Evolutionary conservation across 2,113 vertebrate genomes (phyloP).

Genomic region (Ovis aries): DNA sequence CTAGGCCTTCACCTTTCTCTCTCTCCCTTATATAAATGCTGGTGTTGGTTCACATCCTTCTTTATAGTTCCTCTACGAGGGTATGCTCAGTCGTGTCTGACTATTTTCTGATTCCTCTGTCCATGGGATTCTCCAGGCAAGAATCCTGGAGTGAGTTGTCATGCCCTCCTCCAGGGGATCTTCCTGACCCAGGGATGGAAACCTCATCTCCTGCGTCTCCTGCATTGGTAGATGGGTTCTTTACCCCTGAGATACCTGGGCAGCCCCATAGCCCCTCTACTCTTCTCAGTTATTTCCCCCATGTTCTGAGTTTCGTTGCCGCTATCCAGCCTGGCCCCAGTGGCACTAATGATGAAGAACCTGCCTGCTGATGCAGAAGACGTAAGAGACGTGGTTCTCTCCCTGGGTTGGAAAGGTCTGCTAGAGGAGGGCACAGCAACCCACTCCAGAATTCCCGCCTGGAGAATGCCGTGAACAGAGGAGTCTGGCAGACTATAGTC

Average conservation of each 20-base stretch:
- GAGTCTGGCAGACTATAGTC: background rate
- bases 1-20: background rate
- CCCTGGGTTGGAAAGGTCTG: background rate
- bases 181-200: background rate
- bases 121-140: background rate
- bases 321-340: too few species aligned
- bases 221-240: background rate
- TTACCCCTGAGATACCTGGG: background rate
- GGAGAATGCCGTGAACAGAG: background rate
- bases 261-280: background rate
- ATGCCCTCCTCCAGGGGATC: background rate
- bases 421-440: background rate
- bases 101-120: background rate
- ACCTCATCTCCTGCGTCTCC: background rate
- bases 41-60: background rate
- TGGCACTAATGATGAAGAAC: background rate
- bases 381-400: fast-evolving
- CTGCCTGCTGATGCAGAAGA: background rate
- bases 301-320: background rate
- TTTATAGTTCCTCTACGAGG: background rate
- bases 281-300: background rate
- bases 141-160: background rate
- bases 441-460: background rate
- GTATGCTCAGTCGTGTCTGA: background rate
- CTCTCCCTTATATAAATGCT: background rate